Percentiles rank a stretch among this genome's conserved stretches.
Evolutionary conservation across 2,113 vertebrate species (phyloP).

Genomic region (Tetraodon nigroviridis): DNA sequence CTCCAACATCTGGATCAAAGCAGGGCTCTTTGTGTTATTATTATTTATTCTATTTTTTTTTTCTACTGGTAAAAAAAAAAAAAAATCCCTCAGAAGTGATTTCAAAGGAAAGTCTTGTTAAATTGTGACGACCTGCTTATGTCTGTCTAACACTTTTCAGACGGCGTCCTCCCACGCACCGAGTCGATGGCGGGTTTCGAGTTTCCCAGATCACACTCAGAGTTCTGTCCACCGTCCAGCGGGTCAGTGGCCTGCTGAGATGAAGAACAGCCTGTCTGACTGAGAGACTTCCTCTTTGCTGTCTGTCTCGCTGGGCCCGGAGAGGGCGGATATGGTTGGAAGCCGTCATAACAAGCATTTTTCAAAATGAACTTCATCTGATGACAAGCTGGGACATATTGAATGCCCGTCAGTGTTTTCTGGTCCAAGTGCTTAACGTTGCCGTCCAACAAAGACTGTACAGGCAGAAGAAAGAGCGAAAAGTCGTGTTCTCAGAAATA

Average conservation of each 20-base stretch:
- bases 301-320: constrained; percentile 42
- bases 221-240: constrained; percentile 28
- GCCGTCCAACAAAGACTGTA: constrained; percentile 39
- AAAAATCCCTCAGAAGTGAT: too few species aligned
- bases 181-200: constrained; percentile 16
- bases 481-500: constrained; percentile 29
- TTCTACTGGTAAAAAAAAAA: too few species aligned
- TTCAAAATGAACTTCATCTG: constrained; percentile 57
- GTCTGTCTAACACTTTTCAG: too few species aligned
- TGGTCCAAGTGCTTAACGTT: constrained; percentile 42
- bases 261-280: constrained; percentile 44
- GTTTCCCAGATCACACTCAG: constrained; percentile 7
- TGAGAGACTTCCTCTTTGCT: constrained; percentile 55
- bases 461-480: constrained; percentile 21
- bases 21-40: too few species aligned
- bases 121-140: neutral
- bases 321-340: constrained; percentile 55
- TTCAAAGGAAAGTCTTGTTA: neutral
- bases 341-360: constrained; percentile 67
- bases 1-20: neutral
- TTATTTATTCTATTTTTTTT: too few species aligned
- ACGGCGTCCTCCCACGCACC: too few species aligned
- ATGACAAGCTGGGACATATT: constrained; percentile 60
- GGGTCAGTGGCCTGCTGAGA: constrained; percentile 38
- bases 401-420: constrained; percentile 53